Evolutionary conservation across 2,113 vertebrate species (phyloP), one percentile per base, ranked within the genome.

Genomic region (Carettochelys insculpta): DNA sequence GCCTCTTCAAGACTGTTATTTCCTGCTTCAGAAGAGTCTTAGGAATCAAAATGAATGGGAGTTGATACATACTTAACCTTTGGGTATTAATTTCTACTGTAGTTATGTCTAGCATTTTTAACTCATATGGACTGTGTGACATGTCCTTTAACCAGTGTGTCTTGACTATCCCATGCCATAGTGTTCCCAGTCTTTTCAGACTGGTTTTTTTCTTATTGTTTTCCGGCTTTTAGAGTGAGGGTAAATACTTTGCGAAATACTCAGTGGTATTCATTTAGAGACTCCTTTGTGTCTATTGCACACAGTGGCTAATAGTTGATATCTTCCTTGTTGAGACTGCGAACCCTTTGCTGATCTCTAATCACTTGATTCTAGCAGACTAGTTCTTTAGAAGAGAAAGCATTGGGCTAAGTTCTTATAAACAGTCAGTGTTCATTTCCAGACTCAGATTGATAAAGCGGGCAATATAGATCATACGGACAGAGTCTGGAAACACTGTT

Each of bases 311-410:
- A 56, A 77, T 82, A 68, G 22, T 68, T 85, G 43, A 27, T 77
- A 38, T 84, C 84, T 85, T 88, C 84, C 51, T 82, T 84, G 16
- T 87, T 80, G 77, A 85, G 82, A 47, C 81, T 92, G 88, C 88
- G 92, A 92, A 77, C 73, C 65, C 6, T 90, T 91, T 90, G 86
- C 68, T 50, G 12, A 43, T 38, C 48, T 80, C 22, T 92, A 24
- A 80, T 92, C 13, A 0, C 73, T 65, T 86, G 73, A 13, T 48
- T 78, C 54, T 80, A 84, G 48, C 86, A 88, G 83, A 73, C 93
- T 81, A 29, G 19, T 38, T 77, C 77, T 88, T 79, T 79, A 78
- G 85, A 45, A 81, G 52, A 84, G 16, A 45, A 65, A 85, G 53
- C 80, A 2, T 16, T 43, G 34, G 90, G 87, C 90, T 90, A 94